phyloP scores from a whole-genome alignment of 53 echinoderm and acorn worm genomes.

The Antedon mediterranea region DNA sequence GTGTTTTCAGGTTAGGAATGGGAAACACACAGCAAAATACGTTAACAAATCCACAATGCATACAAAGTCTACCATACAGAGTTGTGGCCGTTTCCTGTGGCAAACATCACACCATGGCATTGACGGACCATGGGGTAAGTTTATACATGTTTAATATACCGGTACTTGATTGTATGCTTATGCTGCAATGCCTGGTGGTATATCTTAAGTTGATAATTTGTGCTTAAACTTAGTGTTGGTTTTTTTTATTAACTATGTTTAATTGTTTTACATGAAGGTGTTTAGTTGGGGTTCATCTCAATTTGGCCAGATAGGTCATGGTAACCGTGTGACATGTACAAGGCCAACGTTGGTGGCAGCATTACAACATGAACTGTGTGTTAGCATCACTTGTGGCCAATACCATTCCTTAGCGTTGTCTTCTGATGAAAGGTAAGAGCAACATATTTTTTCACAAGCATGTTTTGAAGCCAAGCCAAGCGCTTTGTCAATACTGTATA shows the following conservation, averaged over 20 bases:
- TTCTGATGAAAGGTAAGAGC: constrained; percentile 53
- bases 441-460: no score
- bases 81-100: constrained; percentile 77
- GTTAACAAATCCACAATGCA: constrained; percentile 53
- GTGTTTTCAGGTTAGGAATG: constrained; percentile 52
- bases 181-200: no score
- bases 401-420: constrained; percentile 77
- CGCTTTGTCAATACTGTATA: no score
- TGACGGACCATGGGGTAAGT: constrained; percentile 51
- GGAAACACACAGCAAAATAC: constrained; percentile 78
- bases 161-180: no score
- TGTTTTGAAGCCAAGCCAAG: no score
- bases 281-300: constrained; percentile 73
- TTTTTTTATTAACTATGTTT: background rate
- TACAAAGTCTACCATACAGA: constrained; percentile 71
- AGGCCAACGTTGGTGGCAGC: constrained; percentile 62
- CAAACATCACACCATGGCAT: constrained; percentile 66
- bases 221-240: background rate
- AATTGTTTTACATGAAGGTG: constrained; percentile 16
- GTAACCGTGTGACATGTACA: constrained; percentile 45
- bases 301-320: constrained; percentile 77
- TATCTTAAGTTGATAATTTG: background rate
- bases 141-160: no score
- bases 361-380: constrained; percentile 33
- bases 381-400: constrained; percentile 74